phyloP scores from a whole-genome alignment of 1,140 invertebrate species.

The Euura lappo region DNA sequence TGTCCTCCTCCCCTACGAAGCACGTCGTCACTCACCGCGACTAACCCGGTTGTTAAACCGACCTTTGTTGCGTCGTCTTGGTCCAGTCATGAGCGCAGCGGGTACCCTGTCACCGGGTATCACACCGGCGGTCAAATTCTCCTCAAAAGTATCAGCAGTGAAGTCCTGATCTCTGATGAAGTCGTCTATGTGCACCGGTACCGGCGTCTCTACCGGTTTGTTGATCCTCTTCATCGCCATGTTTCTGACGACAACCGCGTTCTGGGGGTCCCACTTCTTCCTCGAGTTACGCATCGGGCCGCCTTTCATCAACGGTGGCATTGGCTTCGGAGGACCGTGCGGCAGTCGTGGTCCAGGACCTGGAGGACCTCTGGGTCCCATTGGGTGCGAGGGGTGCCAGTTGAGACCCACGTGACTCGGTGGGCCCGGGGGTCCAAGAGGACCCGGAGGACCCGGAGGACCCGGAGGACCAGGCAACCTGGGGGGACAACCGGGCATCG shows the following conservation, averaged over 20 bases:
- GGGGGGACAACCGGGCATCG: constrained; percentile 24
- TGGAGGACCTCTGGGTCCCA: constrained; percentile 13
- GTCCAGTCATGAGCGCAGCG: not conserved
- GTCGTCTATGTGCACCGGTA: constrained; percentile 7
- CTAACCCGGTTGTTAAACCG: not conserved
- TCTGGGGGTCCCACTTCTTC: not conserved
- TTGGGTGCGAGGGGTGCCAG: constrained; percentile 11
- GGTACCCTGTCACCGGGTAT: not conserved
- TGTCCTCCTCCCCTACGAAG: not conserved
- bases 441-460: constrained; percentile 6
- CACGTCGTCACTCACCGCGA: constrained; percentile 9
- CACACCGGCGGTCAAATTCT: constrained; percentile 34
- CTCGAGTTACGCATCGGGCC: not conserved
- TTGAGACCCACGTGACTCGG: not conserved
- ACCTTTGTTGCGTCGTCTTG: not conserved
- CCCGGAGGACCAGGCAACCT: constrained; percentile 19
- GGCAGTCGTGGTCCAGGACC: constrained; percentile 25
- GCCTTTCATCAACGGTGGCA: constrained; percentile 8
- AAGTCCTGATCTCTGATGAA: constrained; percentile 44
- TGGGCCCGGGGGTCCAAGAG: constrained; percentile 13
- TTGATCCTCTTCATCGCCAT: not conserved
- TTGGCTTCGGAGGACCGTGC: constrained; percentile 15
- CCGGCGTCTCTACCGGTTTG: not conserved
- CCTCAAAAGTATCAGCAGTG: constrained; percentile 48
- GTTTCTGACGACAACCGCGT: not conserved